Conservation (phyloP, 2,113 vertebrate species). For the Cricetomys ansorgei region DNA sequence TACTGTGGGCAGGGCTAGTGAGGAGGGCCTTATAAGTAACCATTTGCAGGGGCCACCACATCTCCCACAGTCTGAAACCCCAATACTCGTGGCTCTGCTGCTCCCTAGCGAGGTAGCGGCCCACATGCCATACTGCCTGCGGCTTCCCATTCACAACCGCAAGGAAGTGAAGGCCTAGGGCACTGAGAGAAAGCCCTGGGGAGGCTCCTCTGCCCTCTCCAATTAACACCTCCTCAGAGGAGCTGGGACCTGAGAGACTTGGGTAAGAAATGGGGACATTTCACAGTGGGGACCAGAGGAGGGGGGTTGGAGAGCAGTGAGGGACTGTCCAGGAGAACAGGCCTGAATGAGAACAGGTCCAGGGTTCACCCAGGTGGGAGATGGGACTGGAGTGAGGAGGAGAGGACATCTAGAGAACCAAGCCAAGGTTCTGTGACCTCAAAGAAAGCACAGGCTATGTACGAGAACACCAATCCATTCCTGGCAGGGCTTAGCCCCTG, state of each 20-base stretch:
- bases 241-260: constrained; percentile 31
- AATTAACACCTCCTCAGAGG: constrained; percentile 66
- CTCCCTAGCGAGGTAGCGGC: neutral
- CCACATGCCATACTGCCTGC: neutral
- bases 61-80: neutral
- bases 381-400: neutral
- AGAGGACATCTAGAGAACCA: neutral
- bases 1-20: neutral
- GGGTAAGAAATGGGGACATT: neutral
- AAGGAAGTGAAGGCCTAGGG: neutral
- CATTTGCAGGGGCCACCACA: neutral
- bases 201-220: constrained; percentile 35
- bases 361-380: neutral
- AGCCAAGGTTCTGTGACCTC: neutral
- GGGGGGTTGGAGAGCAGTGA: neutral
- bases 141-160: neutral
- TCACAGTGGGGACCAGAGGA: neutral
- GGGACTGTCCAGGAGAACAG: neutral
- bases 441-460: neutral
- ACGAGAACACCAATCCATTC: neutral
- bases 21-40: neutral
- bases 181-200: neutral
- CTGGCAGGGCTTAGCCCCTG: neutral
- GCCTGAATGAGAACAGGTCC: neutral
- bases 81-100: no score